These are phyloP conservation scores for Salvator merianae DNA, from an alignment of 2,113 vertebrate genomes.

Conservation along the genomic window DNA sequence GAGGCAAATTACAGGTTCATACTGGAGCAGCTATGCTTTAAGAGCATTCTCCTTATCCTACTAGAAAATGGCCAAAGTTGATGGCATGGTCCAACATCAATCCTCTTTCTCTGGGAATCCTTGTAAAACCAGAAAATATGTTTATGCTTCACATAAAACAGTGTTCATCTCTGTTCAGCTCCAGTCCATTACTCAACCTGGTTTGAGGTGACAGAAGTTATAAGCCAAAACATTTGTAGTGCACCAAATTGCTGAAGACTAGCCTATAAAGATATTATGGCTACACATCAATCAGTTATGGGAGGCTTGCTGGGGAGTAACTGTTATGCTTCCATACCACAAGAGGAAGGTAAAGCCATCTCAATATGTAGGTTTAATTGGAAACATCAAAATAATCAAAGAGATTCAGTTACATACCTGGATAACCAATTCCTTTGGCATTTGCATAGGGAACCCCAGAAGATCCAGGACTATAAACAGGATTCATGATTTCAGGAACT, in stretches of 20 bases:
- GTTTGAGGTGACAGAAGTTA: too few relatives aligned
- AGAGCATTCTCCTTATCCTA: background rate
- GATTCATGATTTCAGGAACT: conserved; percentile 90
- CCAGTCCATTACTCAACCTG: background rate
- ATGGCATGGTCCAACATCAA: background rate
- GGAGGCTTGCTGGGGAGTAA: background rate
- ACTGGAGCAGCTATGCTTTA: background rate
- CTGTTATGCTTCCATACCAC: background rate
- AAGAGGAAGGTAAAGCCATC: background rate
- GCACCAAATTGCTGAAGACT: too few relatives aligned
- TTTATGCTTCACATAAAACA: background rate
- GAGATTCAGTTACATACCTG: conserved; percentile 78
- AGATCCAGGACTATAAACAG: conserved; percentile 95
- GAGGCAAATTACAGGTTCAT: background rate
- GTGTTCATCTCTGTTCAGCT: too few relatives aligned
- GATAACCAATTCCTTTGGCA: conserved; percentile 95
- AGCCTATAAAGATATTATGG: too few relatives aligned
- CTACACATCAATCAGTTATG: too few relatives aligned
- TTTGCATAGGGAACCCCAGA: conserved; percentile 97
- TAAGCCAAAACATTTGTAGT: too few relatives aligned
- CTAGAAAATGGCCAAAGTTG: background rate
- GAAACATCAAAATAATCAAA: accelerated
- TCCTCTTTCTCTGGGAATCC: background rate
- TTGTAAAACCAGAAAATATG: background rate
- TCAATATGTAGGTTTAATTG: background rate